Conservation (phyloP, 2,888 invertebrate genomes). For the Lepidochitona cinerea region DNA sequence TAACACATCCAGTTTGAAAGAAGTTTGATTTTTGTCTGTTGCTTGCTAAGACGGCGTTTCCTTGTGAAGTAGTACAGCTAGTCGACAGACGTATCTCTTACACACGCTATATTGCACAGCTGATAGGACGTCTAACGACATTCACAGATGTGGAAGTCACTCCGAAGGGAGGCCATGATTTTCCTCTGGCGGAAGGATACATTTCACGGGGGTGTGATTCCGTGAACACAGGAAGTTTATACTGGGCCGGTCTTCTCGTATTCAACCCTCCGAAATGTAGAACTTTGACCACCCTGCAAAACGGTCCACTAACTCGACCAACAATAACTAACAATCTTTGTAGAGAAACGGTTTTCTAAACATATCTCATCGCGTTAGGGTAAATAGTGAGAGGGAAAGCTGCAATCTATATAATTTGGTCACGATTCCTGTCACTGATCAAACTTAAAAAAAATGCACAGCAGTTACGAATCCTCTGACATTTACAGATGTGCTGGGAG, state of each 20-base stretch:
- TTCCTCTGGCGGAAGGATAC: conserved; percentile 3
- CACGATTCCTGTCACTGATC: background rate
- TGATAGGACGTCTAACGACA: conserved; percentile 6
- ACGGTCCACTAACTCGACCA: too few species aligned
- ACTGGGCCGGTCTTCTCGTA: conserved; percentile 2
- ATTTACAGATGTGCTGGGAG: background rate
- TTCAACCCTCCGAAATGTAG: background rate
- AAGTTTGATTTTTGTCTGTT: too few species aligned
- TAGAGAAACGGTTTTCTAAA: too few species aligned
- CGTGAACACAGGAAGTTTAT: conserved; percentile 5
- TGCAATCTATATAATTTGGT: background rate
- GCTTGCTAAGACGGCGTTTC: too few species aligned
- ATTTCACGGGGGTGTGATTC: conserved; percentile 8
- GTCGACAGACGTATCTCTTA: background rate
- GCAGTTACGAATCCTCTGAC: background rate
- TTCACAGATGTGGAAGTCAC: background rate
- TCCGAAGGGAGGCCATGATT: background rate
- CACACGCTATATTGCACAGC: background rate
- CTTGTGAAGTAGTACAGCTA: too few species aligned
- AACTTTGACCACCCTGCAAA: background rate
- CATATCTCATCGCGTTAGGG: too few species aligned
- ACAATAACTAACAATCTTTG: too few species aligned
- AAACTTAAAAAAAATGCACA: background rate
- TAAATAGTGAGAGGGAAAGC: background rate
- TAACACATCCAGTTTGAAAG: background rate